phyloP scores from a whole-genome alignment of 2,113 vertebrate species.

The Sinocyclocheilus anshuiensis region DNA sequence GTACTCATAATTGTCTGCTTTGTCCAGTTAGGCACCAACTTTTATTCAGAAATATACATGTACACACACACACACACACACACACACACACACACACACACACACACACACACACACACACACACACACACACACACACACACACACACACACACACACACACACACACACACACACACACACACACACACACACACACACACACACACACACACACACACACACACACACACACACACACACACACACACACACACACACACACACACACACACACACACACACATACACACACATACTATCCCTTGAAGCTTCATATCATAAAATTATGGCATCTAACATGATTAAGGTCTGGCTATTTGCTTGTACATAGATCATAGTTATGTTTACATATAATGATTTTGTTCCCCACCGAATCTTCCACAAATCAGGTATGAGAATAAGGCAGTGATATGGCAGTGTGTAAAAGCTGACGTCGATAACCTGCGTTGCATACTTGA shows the following conservation, averaged over 20 bases:
- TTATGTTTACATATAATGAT: neutral
- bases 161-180: too few relatives aligned
- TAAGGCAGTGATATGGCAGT: slow-evolving; percentile 84
- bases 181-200: too few relatives aligned
- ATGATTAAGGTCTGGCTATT: too few relatives aligned
- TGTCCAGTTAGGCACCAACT: neutral
- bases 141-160: too few relatives aligned
- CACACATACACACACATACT: too few relatives aligned
- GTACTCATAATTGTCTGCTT: slow-evolving; percentile 1
- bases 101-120: too few relatives aligned
- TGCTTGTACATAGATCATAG: neutral
- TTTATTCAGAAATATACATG: neutral
- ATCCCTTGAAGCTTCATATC: neutral
- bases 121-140: too few relatives aligned
- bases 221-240: too few relatives aligned
- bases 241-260: too few relatives aligned
- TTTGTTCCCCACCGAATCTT: neutral
- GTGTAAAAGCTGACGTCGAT: slow-evolving; percentile 86
- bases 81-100: slow-evolving; percentile 28
- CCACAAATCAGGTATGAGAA: slow-evolving; percentile 83
- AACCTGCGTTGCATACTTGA: slow-evolving; percentile 86
- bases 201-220: too few relatives aligned
- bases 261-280: too few relatives aligned
- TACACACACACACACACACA: neutral
- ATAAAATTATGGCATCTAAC: too few relatives aligned